phyloP scores from a whole-genome alignment of 2,797 vertebrate genomes.

The Arremon brunneinucha region DNA sequence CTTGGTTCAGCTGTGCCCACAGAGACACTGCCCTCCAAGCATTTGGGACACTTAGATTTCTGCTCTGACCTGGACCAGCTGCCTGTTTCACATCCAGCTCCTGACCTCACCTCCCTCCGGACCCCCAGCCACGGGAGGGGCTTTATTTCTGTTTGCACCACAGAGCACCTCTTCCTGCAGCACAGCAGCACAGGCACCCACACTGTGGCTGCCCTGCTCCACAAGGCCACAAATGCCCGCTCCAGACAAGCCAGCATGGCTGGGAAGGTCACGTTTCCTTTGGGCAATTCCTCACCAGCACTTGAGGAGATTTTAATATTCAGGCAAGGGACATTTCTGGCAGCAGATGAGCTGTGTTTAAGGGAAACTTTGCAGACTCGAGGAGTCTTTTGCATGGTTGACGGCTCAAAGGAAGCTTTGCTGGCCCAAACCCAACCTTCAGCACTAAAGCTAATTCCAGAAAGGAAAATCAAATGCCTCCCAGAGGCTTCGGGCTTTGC shows the following conservation, averaged over 20 bases:
- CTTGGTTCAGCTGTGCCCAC: not conserved
- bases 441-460: slow-evolving; percentile 56
- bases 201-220: not conserved
- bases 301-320: slow-evolving; percentile 10
- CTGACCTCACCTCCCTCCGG: not conserved
- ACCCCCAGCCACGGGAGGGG: not conserved
- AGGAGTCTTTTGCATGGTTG: not conserved
- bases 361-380: not conserved
- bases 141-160: not conserved
- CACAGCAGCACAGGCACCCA: not conserved
- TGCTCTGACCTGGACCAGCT: not conserved
- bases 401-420: slow-evolving; percentile 45
- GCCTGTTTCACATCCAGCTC: not conserved
- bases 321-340: slow-evolving; percentile 27
- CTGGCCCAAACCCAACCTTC: slow-evolving; percentile 54
- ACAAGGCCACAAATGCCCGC: accelerated
- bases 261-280: slow-evolving; percentile 38
- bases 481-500: not conserved
- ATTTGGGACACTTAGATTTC: not conserved
- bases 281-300: not conserved
- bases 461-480: slow-evolving; percentile 55
- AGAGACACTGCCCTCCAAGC: not conserved
- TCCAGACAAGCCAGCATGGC: not conserved
- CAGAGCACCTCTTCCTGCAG: not conserved
- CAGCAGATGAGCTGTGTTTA: slow-evolving; percentile 8